A percentile compares a stretch with the other conserved stretches of the same genome.
Evolutionary conservation across 2,797 vertebrate species (phyloP).

Genomic region (Anas bernieri): DNA sequence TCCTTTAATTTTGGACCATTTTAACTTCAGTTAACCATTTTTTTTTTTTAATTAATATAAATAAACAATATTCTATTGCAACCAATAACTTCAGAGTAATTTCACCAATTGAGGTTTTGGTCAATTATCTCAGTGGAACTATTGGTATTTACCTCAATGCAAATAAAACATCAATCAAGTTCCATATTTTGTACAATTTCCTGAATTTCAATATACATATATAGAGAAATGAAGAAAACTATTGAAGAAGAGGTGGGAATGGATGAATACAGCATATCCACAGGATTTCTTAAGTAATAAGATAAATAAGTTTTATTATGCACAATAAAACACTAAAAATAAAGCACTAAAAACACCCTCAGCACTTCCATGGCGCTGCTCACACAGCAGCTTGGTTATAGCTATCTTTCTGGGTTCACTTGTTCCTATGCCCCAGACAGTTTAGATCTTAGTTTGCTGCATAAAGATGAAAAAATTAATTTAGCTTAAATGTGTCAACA

Average conservation of each 20-base stretch:
- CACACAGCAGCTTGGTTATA: background rate
- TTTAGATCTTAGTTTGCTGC: background rate
- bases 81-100: background rate
- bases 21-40: background rate
- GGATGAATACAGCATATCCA: background rate
- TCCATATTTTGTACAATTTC: background rate
- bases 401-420: background rate
- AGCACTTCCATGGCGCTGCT: background rate
- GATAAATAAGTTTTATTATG: background rate
- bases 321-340: too few relatives aligned
- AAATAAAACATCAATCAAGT: background rate
- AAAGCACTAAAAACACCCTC: background rate
- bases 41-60: background rate
- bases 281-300: background rate
- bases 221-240: background rate
- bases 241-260: background rate
- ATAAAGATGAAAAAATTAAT: slow-evolving; percentile 19
- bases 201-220: background rate
- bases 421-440: background rate
- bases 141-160: background rate
- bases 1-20: background rate
- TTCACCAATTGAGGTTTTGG: background rate
- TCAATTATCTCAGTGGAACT: background rate
- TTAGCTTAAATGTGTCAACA: slow-evolving; percentile 28
- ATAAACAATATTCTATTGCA: background rate